A percentile compares a stretch with the other conserved stretches of the same genome.
Conservation (phyloP, 1,140 invertebrate genomes). For the Drosophila arizonae region DNA sequence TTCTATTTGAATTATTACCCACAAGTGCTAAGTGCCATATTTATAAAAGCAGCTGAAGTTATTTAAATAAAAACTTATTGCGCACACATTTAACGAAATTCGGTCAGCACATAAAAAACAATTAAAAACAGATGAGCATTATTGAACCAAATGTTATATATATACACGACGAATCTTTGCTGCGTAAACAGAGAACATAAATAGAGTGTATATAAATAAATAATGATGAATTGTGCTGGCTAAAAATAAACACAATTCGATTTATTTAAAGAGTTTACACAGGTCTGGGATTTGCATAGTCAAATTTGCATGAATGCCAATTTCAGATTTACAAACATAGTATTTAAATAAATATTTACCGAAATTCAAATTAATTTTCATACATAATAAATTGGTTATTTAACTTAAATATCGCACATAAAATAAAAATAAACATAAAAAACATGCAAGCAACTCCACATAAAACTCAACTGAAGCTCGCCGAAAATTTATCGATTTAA, state of each 20-base stretch:
- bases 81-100: conserved; percentile 18
- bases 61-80: conserved; percentile 23
- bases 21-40: conserved; percentile 22
- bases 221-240: background rate
- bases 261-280: background rate
- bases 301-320: too few relatives aligned
- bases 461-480: background rate
- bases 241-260: background rate
- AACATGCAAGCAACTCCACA: too few relatives aligned
- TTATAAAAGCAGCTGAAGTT: background rate
- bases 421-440: too few relatives aligned
- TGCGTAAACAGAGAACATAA: background rate
- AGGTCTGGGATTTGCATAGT: too few relatives aligned
- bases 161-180: too few relatives aligned
- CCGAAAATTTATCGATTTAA: conserved; percentile 68
- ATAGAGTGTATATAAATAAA: background rate
- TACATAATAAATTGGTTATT: background rate
- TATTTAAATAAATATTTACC: conserved; percentile 1
- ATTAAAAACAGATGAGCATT: conserved; percentile 29
- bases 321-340: background rate
- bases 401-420: too few relatives aligned
- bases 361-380: too few relatives aligned
- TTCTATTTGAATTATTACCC: conserved; percentile 28
- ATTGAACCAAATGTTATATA: conserved; percentile 7
- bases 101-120: conserved; percentile 18